phyloP scores from a whole-genome alignment of 2,113 vertebrate genomes.

The Chaetops frenatus region DNA sequence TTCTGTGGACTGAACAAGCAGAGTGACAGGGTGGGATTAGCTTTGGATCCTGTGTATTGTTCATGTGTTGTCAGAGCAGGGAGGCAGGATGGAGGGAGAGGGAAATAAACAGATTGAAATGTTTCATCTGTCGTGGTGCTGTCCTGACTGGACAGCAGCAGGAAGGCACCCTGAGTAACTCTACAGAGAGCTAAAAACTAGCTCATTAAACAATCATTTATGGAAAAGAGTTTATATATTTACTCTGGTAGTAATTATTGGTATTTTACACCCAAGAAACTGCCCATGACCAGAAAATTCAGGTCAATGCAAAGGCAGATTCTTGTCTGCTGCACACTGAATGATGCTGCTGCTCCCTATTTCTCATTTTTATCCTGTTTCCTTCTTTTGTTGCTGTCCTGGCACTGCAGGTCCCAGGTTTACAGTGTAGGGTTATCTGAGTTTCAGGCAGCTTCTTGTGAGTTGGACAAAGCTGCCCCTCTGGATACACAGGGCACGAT shows the following conservation, averaged over 20 bases:
- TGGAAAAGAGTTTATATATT: not conserved
- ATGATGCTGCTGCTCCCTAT: not conserved
- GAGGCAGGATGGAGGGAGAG: not conserved
- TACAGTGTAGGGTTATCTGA: not conserved
- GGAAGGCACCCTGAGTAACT: not conserved
- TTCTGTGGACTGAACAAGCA: not conserved
- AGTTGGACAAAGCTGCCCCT: not conserved
- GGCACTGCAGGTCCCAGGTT: not conserved
- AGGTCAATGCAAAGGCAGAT: not conserved
- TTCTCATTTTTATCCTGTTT: not conserved
- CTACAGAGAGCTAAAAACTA: not conserved
- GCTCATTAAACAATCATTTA: not conserved
- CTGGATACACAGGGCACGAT: not conserved
- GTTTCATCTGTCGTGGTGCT: not conserved
- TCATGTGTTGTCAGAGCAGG: not conserved
- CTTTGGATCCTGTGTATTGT: not conserved
- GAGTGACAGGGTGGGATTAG: not conserved
- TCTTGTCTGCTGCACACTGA: not conserved
- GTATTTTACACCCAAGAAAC: not conserved
- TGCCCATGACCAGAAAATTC: not conserved
- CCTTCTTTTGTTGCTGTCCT: not conserved
- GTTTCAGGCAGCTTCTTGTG: not conserved
- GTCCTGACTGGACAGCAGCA: not conserved
- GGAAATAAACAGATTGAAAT: not conserved
- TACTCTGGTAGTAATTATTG: not conserved